Evolutionary conservation across 2,888 invertebrate species (phyloP), one percentile per base, ranked within the genome.

Genomic region (Nemotelus nigrinus): DNA sequence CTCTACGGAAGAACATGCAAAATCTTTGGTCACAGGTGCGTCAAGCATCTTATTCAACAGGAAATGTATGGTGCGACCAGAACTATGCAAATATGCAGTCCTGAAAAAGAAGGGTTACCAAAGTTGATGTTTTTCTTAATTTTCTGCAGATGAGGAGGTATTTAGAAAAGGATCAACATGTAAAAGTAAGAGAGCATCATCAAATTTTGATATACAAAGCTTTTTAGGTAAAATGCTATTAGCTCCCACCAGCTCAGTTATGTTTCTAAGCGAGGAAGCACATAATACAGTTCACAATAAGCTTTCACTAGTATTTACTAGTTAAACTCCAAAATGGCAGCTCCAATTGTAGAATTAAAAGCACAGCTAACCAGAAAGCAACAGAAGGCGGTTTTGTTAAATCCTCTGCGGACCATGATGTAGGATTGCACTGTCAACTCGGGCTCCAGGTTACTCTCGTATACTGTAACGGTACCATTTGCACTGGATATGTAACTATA

Each of bases 21-120:
- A 79, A 78, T 71, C 71, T 79, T 77, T 71, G 78, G 78, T 65
- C 80, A 71, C 80, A 80, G 80, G 80, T 80, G 80, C 65, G 50
- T 64, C 58, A 64, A 71, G 78, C 76, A 77, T 80, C 78, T 80
- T 79, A 79, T 77, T 78, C 79, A 79, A 77, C 75, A 77, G 77
- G 63, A 77, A 43, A 65, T 76, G 53, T 58, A 77, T 74, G 41
- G 53, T 25, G 25, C 0, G 25, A 25, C 25, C 25, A 25, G 25
- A 25, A 25, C 25, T 25, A 25, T 25, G 25, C 25, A 25, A 25
- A 25, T 25, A 25, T 25, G 25, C 25, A 25, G 25, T 25, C 25
- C 25, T 25, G 25, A 25, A 25, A 25, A 25, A 1, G 25, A 25
- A 25, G 25, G 25, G 25, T 25, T 25, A 25, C 25, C 25, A 25